Conservation (phyloP, 1,140 invertebrate genomes). For the Lamellibrachia luymesi region DNA sequence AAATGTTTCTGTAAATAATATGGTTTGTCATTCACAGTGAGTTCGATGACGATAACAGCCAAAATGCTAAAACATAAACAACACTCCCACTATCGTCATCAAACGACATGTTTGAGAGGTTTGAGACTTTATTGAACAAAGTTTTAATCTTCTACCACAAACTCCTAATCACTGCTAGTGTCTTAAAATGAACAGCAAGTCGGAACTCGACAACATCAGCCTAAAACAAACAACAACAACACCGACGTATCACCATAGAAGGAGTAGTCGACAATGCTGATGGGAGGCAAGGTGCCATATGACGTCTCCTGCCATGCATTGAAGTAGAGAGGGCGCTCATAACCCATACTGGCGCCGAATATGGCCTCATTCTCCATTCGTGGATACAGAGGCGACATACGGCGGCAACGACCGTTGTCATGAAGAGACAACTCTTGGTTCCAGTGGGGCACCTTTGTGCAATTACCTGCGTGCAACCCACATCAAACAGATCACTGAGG, state of each 20-base stretch:
- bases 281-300: neutral
- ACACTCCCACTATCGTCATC: neutral
- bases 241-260: neutral
- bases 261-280: neutral
- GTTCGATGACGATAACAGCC: neutral
- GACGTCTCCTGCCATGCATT: conserved; percentile 50
- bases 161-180: neutral
- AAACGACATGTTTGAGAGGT: neutral
- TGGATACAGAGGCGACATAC: conserved; percentile 95
- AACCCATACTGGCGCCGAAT: conserved; percentile 98
- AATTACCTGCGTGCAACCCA: neutral
- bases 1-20: neutral
- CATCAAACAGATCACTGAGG: neutral
- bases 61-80: neutral
- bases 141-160: neutral
- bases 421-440: conserved; percentile 24
- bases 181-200: neutral
- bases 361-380: conserved; percentile 86
- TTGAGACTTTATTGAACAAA: neutral
- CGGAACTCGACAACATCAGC: neutral
- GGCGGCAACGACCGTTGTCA: conserved; percentile 75
- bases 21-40: neutral
- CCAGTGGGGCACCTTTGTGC: conserved; percentile 23
- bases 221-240: neutral
- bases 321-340: conserved; percentile 94